phyloP scores from a whole-genome alignment of 2,888 invertebrate species.

The Choreutis nemorana region DNA sequence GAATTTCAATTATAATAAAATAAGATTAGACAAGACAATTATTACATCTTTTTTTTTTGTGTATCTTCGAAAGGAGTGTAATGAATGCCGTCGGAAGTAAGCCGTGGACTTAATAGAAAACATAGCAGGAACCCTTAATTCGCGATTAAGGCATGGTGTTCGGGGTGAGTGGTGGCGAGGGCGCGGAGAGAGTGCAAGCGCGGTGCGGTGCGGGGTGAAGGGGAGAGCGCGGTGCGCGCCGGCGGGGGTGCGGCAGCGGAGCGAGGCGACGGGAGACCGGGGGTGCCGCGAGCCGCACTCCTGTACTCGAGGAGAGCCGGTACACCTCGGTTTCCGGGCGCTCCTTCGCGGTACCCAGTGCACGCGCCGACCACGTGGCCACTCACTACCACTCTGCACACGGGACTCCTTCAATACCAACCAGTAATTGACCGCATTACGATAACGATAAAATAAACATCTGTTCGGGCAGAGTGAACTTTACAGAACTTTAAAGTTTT shows the following conservation, averaged over 20 bases:
- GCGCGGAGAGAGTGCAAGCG: slow-evolving; percentile 54
- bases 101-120: slow-evolving; percentile 57
- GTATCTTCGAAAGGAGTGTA: slow-evolving; percentile 20
- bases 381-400: too few relatives aligned
- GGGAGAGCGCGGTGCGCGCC: too few relatives aligned
- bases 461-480: too few relatives aligned
- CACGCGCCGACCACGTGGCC: slow-evolving; percentile 56
- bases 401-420: too few relatives aligned
- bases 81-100: slow-evolving; percentile 56
- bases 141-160: slow-evolving; percentile 63
- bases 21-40: too few relatives aligned
- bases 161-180: slow-evolving; percentile 60
- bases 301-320: slow-evolving; percentile 63
- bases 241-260: slow-evolving; percentile 24
- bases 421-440: too few relatives aligned
- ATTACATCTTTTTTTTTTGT: background rate
- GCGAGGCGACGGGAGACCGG: slow-evolving; percentile 29
- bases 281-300: slow-evolving; percentile 59
- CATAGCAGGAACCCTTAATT: slow-evolving; percentile 61
- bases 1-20: too few relatives aligned
- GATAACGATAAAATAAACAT: too few relatives aligned
- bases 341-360: slow-evolving; percentile 56
- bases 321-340: slow-evolving; percentile 64
- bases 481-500: too few relatives aligned
- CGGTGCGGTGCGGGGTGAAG: slow-evolving; percentile 24